Base-by-base conservation (phyloP, 2,797 vertebrate species). In the Triplophysa yarkandensis region DNA sequence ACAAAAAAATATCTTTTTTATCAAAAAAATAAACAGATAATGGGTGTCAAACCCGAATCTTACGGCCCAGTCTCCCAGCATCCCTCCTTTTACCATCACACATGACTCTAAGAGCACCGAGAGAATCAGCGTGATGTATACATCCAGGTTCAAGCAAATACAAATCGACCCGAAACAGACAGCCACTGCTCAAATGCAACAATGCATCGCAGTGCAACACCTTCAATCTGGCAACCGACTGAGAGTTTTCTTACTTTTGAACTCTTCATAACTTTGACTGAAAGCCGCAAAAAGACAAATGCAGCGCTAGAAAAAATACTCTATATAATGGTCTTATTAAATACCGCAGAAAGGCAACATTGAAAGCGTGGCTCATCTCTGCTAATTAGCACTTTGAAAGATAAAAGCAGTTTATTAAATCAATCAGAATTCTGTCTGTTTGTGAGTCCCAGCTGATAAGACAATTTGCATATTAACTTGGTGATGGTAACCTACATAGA, bases 301-400 rank as follows among this genome's bases (percentile, higher is more conserved):
- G 25, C 0, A 3, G 71, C 25, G 52, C 69, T 32, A 28, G 50
- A 32, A 46, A 64, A 71, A 77, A 88, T 87, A 78, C 87, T 74
- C 86, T 85, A 92, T 94, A 91, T 95, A 93, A 93, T 93, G 93
- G 94, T 93, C 92, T 94, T 91, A 84, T 88, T 83, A 86, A 85
- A 87, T 82, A 79, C 79, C 83, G 79, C 83, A 83, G 82, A 88
- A 87, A 84, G 83, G 82, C 54, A 55, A 32, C 82, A 93, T 92
- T 95, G 94, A 96, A 94, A 96, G 94, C 91, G 86, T 85, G 89
- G 93, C 95, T 93, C 94, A 90, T 95, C 95, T 94, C 94, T 93
- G 94, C 94, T 98, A 98, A 98, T 98, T 98, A 98, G 95, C 95
- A 94, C 95, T 98, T 97, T 97, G 94, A 95, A 95, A 97, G 96